These are phyloP conservation scores for Tolypeutes matacus DNA, from an alignment of 2,797 vertebrate genomes.

Conservation along the genomic window DNA sequence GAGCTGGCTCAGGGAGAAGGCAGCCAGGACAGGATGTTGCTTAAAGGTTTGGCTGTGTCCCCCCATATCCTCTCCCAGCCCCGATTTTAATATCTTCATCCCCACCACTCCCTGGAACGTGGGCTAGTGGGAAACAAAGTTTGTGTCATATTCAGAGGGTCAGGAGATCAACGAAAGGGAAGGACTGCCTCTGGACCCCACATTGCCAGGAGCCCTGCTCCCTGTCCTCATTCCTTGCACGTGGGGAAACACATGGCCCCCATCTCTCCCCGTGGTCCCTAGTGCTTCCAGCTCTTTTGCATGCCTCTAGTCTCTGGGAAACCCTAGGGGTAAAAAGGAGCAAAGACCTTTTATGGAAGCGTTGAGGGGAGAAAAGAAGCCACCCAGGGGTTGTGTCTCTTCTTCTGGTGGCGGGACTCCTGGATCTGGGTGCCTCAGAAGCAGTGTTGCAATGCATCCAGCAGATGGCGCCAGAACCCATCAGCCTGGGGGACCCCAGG, in stretches of 20 bases:
- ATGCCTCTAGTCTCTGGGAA: background rate
- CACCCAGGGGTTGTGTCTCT: background rate
- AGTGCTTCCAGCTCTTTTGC: conserved; percentile 10
- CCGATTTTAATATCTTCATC: background rate
- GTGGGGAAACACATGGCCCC: background rate
- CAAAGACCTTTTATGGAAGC: background rate
- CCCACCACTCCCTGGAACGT: background rate
- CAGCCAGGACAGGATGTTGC: background rate
- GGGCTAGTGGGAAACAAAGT: background rate
- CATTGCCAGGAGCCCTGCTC: background rate
- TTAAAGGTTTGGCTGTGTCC: background rate
- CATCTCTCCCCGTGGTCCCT: background rate
- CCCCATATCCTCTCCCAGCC: background rate
- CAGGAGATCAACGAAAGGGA: conserved; percentile 41
- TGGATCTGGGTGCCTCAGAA: background rate
- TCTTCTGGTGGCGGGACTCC: background rate
- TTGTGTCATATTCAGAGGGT: background rate
- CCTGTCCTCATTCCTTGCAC: background rate
- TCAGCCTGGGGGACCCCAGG: background rate
- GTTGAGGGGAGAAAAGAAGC: background rate
- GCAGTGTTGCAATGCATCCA: conserved; percentile 50
- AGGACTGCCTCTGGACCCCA: background rate
- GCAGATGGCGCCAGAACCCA: conserved; percentile 73
- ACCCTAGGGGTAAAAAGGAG: background rate
- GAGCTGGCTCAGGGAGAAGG: background rate